Percentiles rank a stretch among this genome's conserved stretches.
These are phyloP conservation scores for Belgica antarctica DNA, from an alignment of 2,888 invertebrate species.

Conservation along the genomic window DNA sequence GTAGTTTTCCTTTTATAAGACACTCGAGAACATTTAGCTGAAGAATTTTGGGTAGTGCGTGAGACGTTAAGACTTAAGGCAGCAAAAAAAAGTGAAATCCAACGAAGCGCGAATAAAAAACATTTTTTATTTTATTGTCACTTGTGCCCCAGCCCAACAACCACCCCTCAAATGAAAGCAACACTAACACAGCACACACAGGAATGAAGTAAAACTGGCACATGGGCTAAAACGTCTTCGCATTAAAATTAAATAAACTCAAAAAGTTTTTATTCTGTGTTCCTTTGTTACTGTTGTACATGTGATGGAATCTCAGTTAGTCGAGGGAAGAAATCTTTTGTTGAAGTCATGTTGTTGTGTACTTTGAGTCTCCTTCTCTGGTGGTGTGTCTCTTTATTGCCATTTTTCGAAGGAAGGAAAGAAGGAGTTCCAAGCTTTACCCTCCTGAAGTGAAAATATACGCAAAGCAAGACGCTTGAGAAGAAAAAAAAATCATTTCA, in stretches of 20 bases:
- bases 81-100: constrained; percentile 7
- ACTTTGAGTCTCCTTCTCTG: constrained; percentile 8
- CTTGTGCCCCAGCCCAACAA: neutral
- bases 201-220: neutral
- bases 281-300: constrained; percentile 14
- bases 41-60: constrained; percentile 19
- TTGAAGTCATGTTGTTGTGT: constrained; percentile 17
- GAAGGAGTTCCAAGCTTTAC: constrained; percentile 20
- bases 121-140: constrained; percentile 11
- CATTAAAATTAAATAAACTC: constrained; percentile 35
- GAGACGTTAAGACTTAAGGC: neutral
- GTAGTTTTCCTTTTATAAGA: constrained; percentile 12
- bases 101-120: constrained; percentile 35
- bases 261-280: neutral
- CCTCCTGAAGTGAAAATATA: neutral
- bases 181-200: neutral
- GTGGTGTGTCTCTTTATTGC: constrained; percentile 5
- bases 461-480: neutral
- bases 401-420: neutral
- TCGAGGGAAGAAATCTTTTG: constrained; percentile 29
- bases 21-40: neutral
- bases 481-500: neutral
- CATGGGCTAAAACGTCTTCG: constrained; percentile 1
- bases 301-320: constrained; percentile 32
- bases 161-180: constrained; percentile 18